Evolutionary conservation across 2,888 invertebrate genomes (phyloP).

Genomic region (Dorcus hopei): DNA sequence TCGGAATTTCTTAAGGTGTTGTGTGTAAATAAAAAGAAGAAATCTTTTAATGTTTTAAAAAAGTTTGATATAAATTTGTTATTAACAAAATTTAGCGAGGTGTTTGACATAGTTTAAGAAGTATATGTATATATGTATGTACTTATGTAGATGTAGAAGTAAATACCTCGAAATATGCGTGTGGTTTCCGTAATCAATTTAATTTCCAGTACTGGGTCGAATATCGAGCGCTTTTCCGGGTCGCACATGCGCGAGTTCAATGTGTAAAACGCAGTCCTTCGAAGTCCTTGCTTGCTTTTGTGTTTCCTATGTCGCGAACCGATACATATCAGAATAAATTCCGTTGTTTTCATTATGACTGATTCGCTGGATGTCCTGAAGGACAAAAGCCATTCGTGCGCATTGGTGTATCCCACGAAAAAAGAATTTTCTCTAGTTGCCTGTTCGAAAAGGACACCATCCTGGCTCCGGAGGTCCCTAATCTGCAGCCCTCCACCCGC

Average conservation of each 20-base stretch:
- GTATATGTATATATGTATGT: no score
- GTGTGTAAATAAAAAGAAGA: no score
- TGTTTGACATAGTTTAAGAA: no score
- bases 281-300: slow-evolving; percentile 26
- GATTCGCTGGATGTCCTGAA: slow-evolving; percentile 37
- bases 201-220: slow-evolving; percentile 20
- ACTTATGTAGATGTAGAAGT: no score
- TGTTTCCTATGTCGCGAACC: slow-evolving; percentile 43
- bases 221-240: slow-evolving; percentile 37
- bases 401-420: slow-evolving; percentile 21
- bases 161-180: slow-evolving; percentile 4
- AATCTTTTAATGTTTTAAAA: no score
- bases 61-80: no score
- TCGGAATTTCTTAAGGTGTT: no score
- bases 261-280: slow-evolving; percentile 24
- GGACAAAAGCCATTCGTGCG: slow-evolving; percentile 31
- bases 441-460: slow-evolving; percentile 32
- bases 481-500: slow-evolving; percentile 36
- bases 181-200: slow-evolving; percentile 32
- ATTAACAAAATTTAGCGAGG: no score
- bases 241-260: slow-evolving; percentile 36
- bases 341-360: slow-evolving; percentile 44
- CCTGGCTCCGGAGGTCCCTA: slow-evolving; percentile 49
- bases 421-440: slow-evolving; percentile 23
- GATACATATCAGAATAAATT: slow-evolving; percentile 39